phyloP scores from a whole-genome alignment of 1,140 invertebrate genomes.

The Nixonia krombeini region DNA sequence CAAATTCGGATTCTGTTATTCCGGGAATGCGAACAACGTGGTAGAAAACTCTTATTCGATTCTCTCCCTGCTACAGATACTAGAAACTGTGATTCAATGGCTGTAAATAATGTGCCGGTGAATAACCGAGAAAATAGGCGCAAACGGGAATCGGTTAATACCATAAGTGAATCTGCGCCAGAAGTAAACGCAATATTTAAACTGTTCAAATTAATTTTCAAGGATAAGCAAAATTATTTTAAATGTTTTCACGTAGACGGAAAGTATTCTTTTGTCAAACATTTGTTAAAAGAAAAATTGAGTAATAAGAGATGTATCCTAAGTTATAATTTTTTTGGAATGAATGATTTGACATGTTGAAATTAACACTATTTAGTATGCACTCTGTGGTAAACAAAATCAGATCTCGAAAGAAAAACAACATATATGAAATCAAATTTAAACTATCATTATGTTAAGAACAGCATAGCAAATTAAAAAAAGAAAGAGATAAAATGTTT shows the following conservation, averaged over 20 bases:
- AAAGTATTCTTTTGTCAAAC: too few relatives aligned
- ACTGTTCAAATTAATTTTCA: constrained; percentile 1
- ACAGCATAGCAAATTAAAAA: constrained; percentile 2
- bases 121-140: constrained; percentile 24
- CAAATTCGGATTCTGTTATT: constrained; percentile 86
- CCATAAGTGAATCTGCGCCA: constrained; percentile 14
- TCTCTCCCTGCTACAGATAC: constrained; percentile 71
- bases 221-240: too few relatives aligned
- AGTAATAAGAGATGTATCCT: too few relatives aligned
- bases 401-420: too few relatives aligned
- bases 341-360: too few relatives aligned
- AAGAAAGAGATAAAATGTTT: not conserved
- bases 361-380: too few relatives aligned
- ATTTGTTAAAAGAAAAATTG: too few relatives aligned
- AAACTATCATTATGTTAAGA: too few relatives aligned
- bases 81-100: constrained; percentile 5
- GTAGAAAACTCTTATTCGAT: constrained; percentile 87
- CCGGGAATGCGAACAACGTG: constrained; percentile 86
- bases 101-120: constrained; percentile 11
- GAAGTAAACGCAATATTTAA: constrained; percentile 18
- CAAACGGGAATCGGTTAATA: constrained; percentile 20
- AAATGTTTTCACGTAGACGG: too few relatives aligned
- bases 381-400: too few relatives aligned
- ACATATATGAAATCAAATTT: too few relatives aligned
- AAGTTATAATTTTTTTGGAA: too few relatives aligned